These are phyloP conservation scores for Mallotus villosus DNA, from an alignment of 2,797 vertebrate species.

Conservation along the genomic window DNA sequence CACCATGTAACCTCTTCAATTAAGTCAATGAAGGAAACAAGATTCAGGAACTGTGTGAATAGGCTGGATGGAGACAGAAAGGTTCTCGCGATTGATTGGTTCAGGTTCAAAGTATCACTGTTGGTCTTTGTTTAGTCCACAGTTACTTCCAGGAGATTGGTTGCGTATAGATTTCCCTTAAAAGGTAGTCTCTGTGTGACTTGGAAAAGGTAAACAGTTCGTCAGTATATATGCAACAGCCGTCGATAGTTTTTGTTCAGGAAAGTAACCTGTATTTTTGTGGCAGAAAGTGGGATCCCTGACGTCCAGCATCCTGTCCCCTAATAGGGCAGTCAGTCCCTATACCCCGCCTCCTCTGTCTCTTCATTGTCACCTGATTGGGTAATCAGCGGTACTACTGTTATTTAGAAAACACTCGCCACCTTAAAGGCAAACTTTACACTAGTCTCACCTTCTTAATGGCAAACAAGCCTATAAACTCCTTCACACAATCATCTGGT, in stretches of 20 bases:
- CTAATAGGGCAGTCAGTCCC: not conserved
- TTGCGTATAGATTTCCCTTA: not conserved
- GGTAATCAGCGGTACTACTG: not conserved
- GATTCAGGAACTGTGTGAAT: constrained; percentile 39
- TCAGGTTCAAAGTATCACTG: constrained; percentile 33
- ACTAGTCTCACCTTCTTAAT: no score
- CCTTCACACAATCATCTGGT: no score
- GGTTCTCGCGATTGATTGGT: constrained; percentile 62
- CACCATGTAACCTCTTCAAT: constrained; percentile 64
- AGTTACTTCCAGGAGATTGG: not conserved
- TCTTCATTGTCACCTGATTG: constrained; percentile 7
- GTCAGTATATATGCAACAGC: no score
- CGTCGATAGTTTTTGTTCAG: no score
- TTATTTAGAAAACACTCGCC: no score
- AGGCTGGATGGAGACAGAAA: constrained; percentile 48
- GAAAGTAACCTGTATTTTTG: no score
- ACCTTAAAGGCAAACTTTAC: no score
- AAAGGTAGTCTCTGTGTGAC: not conserved
- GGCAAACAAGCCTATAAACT: no score
- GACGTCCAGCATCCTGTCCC: no score
- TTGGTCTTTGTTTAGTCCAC: constrained; percentile 57
- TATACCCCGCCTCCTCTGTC: not conserved
- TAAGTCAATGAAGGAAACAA: constrained; percentile 39
- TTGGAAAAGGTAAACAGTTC: no score
- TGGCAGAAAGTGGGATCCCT: no score